Percentiles rank a stretch among this genome's conserved stretches.
Evolutionary conservation across 2,113 vertebrate genomes (phyloP).

Genomic region (Tenebrosternarchus preto): DNA sequence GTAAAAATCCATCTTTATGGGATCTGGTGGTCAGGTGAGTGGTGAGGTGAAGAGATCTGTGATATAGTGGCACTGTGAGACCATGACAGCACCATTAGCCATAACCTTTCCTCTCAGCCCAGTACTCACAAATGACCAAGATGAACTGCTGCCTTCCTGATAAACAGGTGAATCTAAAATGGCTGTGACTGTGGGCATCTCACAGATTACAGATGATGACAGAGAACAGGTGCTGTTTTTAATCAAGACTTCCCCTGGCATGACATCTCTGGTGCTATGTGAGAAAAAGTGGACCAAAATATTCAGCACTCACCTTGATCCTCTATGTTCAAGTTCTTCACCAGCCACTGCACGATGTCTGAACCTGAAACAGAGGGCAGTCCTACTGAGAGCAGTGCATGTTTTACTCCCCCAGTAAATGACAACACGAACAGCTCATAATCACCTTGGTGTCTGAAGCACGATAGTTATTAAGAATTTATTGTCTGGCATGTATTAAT

Average conservation of each 20-base stretch:
- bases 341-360: constrained; percentile 97
- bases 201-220: not conserved
- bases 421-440: too few species aligned
- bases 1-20: not conserved
- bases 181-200: constrained; percentile 3
- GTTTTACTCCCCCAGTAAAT: too few species aligned
- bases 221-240: not conserved
- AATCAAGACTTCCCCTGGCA: not conserved
- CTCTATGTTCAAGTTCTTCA: constrained; percentile 94
- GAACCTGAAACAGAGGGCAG: constrained; percentile 78
- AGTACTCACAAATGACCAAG: not conserved
- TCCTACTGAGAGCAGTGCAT: too few species aligned
- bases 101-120: not conserved
- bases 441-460: too few species aligned
- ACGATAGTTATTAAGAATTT: too few species aligned
- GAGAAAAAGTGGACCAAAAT: not conserved
- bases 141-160: not conserved
- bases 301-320: constrained; percentile 85
- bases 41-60: not conserved
- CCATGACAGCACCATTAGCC: not conserved
- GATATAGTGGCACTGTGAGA: not conserved
- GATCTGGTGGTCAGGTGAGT: not conserved
- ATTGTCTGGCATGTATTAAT: too few species aligned
- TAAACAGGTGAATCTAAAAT: constrained; percentile 27
- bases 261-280: not conserved